Percentiles rank a stretch among this genome's conserved stretches.
Conservation (phyloP, 2,797 vertebrate genomes). For the Anabas testudineus region DNA sequence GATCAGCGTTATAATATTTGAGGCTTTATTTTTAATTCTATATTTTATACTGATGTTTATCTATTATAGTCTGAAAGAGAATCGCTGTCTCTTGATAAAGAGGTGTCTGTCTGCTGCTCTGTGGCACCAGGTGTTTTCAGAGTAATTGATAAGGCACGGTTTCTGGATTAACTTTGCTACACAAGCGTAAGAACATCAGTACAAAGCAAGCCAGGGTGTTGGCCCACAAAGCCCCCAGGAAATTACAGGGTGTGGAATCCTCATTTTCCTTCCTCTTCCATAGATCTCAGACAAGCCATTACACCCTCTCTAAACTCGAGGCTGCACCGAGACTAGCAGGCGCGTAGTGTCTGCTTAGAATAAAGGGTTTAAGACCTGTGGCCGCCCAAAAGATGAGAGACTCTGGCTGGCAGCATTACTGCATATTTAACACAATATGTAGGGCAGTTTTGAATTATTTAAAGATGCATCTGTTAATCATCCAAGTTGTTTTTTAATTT, state of each 20-base stretch:
- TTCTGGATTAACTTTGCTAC: constrained; percentile 57
- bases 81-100: constrained; percentile 30
- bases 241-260: constrained; percentile 75
- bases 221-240: constrained; percentile 61
- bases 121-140: constrained; percentile 43
- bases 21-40: neutral
- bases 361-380: constrained; percentile 70
- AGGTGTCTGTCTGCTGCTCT: constrained; percentile 45
- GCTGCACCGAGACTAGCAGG: constrained; percentile 36
- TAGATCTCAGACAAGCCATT: constrained; percentile 65
- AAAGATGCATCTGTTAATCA: constrained; percentile 74
- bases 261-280: constrained; percentile 55
- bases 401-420: constrained; percentile 74
- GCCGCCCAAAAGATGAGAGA: constrained; percentile 68
- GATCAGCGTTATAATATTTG: neutral
- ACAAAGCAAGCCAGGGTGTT: constrained; percentile 65
- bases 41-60: constrained; percentile 13
- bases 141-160: constrained; percentile 32
- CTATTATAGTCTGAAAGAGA: constrained; percentile 16
- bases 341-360: constrained; percentile 33
- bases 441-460: constrained; percentile 80
- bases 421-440: constrained; percentile 78
- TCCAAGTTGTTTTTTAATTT: constrained; percentile 77
- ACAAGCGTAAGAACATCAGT: constrained; percentile 44
- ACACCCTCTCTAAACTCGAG: constrained; percentile 58